Base-by-base conservation (phyloP, 2,797 vertebrate genomes). In the Dendrocincla fuliginosa region DNA sequence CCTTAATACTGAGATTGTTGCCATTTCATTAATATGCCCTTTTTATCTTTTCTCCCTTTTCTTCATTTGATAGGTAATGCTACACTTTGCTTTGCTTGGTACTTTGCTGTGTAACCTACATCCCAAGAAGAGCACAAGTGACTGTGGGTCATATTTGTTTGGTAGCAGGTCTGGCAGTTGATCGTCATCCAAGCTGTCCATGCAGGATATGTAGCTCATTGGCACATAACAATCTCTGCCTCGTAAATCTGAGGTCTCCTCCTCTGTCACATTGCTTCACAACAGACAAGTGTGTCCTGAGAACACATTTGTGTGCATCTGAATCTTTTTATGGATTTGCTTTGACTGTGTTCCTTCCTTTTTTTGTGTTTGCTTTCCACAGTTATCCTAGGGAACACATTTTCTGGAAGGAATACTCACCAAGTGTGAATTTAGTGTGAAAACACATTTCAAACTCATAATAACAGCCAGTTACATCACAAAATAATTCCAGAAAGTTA, bases 381-480 rank as follows among this genome's bases (percentile, higher is more conserved):
- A 95, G 80, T 92, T 93, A 89, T 93, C 90, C 76, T 73, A 70
- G 69, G 49, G 59, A 96, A 92, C 83, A 93, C 92, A 92, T 93
- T 94, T 93, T 78, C 75, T 95, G 84, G 85, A 91, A 90, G 63
- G 52, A 95, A 94, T 92, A 95, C 73, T 95, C 90, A 95, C 87
- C 70, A 82, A 95, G 93, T 94, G 94, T 95, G 95, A 96, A 95
- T 91, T 95, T 74, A 88, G 80, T 17, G 0, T 96, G 95, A 96
- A 96, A 96, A 96, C 93, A 97, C 59, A 94, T 94, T 95, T 96
- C 88, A 93, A 86, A 82, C 76, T 90, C 74, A 81, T 89, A 93
- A 93, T 71, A 94, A 94, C 92, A 95, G 67, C 65, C 59, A 84
- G 59, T 95, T 73, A 76, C 63, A 94, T 94, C 79, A 93, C 49